Conservation (phyloP, 2,888 invertebrate species). For the Brachypalpus laphriformis region DNA sequence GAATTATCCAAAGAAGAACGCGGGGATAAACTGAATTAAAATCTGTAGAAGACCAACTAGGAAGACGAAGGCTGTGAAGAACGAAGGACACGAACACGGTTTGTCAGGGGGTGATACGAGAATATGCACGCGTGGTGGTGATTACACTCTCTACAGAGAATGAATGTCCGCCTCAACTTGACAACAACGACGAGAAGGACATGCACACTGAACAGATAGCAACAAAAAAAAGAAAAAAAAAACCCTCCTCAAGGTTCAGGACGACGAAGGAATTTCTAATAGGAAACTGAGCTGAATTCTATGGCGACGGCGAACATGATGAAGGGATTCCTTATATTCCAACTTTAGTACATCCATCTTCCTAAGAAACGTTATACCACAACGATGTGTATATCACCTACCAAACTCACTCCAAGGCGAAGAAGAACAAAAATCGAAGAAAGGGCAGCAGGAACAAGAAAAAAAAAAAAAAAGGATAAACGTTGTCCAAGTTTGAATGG, state of each 20-base stretch:
- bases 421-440: neutral
- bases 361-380: constrained; percentile 54
- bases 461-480: constrained; percentile 68
- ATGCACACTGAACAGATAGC: constrained; percentile 32
- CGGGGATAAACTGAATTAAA: constrained; percentile 61
- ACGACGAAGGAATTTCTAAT: constrained; percentile 71
- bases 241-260: constrained; percentile 56
- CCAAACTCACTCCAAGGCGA: constrained; percentile 8
- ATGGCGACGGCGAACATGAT: constrained; percentile 68
- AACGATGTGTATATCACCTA: constrained; percentile 55
- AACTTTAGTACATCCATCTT: constrained; percentile 72
- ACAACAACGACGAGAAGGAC: constrained; percentile 56
- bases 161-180: constrained; percentile 63
- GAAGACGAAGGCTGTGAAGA: neutral
- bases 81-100: constrained; percentile 43
- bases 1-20: constrained; percentile 47
- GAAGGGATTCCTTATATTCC: constrained; percentile 72
- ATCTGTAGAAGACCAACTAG: constrained; percentile 16
- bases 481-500: constrained; percentile 73
- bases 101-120: constrained; percentile 62
- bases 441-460: neutral
- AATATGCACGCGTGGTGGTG: constrained; percentile 73
- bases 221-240: constrained; percentile 3
- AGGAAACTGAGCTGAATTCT: constrained; percentile 71
- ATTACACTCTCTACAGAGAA: constrained; percentile 68